A percentile compares a stretch with the other conserved stretches of the same genome.
phyloP scores from a whole-genome alignment of 2,797 vertebrate genomes.

The Peromyscus nudipes region DNA sequence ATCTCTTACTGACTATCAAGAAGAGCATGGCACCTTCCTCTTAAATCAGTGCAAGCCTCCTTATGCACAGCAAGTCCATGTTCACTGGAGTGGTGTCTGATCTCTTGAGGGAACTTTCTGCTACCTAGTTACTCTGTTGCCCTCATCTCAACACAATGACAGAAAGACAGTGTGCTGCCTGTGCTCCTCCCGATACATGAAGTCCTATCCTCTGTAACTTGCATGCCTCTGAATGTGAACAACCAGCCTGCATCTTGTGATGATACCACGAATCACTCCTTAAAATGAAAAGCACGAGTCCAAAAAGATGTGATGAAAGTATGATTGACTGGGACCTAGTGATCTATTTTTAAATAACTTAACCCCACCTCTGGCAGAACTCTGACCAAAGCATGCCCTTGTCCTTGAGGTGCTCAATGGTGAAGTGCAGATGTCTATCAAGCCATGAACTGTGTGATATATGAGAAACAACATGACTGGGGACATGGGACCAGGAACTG shows the following conservation, averaged over 20 bases:
- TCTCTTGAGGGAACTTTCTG: background rate
- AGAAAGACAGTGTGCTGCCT: background rate
- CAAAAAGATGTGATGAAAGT: background rate
- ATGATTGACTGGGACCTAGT: background rate
- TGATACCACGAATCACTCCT: background rate
- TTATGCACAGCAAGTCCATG: rapidly evolving
- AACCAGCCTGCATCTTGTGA: background rate
- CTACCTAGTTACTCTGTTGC: background rate
- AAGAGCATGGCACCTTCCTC: background rate
- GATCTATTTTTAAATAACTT: background rate
- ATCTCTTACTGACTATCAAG: background rate
- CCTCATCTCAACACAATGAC: background rate
- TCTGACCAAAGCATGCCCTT: background rate
- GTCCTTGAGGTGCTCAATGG: too few relatives aligned
- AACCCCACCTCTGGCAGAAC: background rate
- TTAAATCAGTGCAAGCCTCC: background rate
- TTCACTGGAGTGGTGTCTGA: background rate
- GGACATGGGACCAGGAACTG: background rate
- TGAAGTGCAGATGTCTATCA: background rate
- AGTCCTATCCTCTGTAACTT: background rate
- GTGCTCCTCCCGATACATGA: background rate
- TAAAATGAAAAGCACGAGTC: background rate
- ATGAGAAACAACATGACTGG: background rate
- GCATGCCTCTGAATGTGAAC: background rate
- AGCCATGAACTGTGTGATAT: background rate